A percentile compares a stretch with the other conserved stretches of the same genome.
These are phyloP conservation scores for Microctenopoma steveboyesi DNA, from an alignment of 2,797 vertebrate species.

Conservation along the genomic window DNA sequence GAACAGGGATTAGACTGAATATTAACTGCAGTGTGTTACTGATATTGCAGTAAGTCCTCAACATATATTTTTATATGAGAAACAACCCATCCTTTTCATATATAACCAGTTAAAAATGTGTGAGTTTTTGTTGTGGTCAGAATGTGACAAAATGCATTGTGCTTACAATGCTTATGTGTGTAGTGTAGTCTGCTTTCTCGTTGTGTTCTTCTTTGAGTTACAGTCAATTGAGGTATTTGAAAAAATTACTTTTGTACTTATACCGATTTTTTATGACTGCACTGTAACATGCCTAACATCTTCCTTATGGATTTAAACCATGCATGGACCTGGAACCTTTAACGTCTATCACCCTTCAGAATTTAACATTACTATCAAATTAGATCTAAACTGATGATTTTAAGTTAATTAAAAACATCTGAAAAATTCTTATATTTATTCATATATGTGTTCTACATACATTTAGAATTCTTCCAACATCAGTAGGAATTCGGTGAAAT, in stretches of 20 bases:
- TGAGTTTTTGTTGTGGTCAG: neutral
- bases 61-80: constrained; percentile 15
- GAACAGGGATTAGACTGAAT: constrained; percentile 55
- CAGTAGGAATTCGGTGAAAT: neutral
- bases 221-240: neutral
- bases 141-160: constrained; percentile 1
- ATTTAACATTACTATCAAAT: too few relatives aligned
- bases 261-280: constrained; percentile 23
- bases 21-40: constrained; percentile 36
- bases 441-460: too few relatives aligned
- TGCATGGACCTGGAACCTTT: too few relatives aligned
- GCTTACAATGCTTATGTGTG: neutral
- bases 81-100: constrained; percentile 4
- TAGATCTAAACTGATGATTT: too few relatives aligned
- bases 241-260: constrained; percentile 5
- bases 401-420: too few relatives aligned
- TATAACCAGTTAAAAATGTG: neutral
- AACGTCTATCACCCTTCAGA: too few relatives aligned
- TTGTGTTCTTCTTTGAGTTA: neutral
- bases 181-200: neutral
- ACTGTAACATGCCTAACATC: neutral
- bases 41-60: constrained; percentile 6
- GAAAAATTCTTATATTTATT: too few relatives aligned
- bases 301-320: too few relatives aligned
- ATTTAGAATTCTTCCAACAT: too few relatives aligned